These are phyloP conservation scores for Hydroisotoma schaefferi DNA, from an alignment of 2,888 invertebrate genomes.

Conservation along the genomic window DNA sequence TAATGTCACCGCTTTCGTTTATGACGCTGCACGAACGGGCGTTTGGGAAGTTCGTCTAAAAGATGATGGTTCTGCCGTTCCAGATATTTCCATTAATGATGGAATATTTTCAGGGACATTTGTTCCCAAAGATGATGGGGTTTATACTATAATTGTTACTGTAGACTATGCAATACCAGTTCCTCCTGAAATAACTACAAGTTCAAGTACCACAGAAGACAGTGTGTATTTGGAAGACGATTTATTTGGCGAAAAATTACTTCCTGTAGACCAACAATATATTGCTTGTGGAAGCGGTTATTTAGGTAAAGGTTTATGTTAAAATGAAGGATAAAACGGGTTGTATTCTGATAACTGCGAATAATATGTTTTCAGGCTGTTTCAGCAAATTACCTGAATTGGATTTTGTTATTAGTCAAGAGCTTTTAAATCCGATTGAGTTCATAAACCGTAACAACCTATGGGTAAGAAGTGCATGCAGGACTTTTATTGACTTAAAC, in stretches of 20 bases:
- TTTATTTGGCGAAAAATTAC: conserved; percentile 2
- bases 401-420: conserved; percentile 8
- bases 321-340: neutral
- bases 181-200: neutral
- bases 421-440: neutral
- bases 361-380: conserved; percentile 9
- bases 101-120: conserved; percentile 32
- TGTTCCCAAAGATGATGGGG: conserved; percentile 18
- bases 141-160: conserved; percentile 23
- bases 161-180: neutral
- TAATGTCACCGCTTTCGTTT: neutral
- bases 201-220: neutral
- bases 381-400: neutral
- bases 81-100: conserved; percentile 29
- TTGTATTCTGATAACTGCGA: neutral
- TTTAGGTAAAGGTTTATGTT: neutral
- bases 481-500: neutral
- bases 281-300: conserved; percentile 21
- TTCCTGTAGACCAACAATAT: conserved; percentile 25
- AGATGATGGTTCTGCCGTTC: conserved; percentile 25
- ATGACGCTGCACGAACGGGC: conserved; percentile 8
- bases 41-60: conserved; percentile 12
- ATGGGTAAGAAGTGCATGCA: no score
- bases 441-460: conserved; percentile 1
- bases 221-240: neutral